These are phyloP conservation scores for Aphelenchoides avenae DNA, from an alignment of 1,140 invertebrate genomes.

Conservation along the genomic window DNA sequence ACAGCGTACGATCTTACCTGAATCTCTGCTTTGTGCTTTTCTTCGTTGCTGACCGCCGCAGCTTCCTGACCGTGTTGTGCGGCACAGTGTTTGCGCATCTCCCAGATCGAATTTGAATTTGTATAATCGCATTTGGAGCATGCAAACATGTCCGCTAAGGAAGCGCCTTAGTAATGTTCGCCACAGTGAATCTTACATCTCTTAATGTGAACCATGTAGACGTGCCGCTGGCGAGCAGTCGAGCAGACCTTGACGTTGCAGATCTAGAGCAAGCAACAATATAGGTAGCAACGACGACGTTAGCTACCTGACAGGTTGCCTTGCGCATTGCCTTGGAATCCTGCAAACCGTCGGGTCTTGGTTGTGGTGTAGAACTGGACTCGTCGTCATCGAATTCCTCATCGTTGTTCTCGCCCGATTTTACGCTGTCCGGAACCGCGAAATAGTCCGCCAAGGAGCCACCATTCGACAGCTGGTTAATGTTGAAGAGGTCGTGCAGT, in stretches of 20 bases:
- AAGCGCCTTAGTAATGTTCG: conserved; percentile 9
- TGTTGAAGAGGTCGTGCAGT: conserved; percentile 1
- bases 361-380: conserved; percentile 1
- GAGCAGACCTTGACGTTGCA: conserved; percentile 41
- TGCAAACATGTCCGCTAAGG: conserved; percentile 26
- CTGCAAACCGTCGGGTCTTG: conserved; percentile 4
- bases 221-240: conserved; percentile 46
- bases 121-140: conserved; percentile 46
- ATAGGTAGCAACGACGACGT: conserved; percentile 8
- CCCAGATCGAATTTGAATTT: conserved; percentile 54
- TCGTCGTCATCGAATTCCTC: too few relatives aligned
- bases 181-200: conserved; percentile 31
- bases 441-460: too few relatives aligned
- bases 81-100: conserved; percentile 41
- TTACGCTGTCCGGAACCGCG: too few relatives aligned
- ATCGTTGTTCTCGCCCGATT: too few relatives aligned
- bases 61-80: conserved; percentile 39
- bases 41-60: conserved; percentile 43
- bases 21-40: conserved; percentile 43
- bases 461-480: not conserved
- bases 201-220: conserved; percentile 51
- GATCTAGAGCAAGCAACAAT: conserved; percentile 21
- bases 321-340: conserved; percentile 35
- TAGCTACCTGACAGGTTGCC: conserved; percentile 29
- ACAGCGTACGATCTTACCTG: conserved; percentile 18